Evolutionary conservation across 2,888 invertebrate species (phyloP).

Genomic region (Allophyes oxyacanthae): DNA sequence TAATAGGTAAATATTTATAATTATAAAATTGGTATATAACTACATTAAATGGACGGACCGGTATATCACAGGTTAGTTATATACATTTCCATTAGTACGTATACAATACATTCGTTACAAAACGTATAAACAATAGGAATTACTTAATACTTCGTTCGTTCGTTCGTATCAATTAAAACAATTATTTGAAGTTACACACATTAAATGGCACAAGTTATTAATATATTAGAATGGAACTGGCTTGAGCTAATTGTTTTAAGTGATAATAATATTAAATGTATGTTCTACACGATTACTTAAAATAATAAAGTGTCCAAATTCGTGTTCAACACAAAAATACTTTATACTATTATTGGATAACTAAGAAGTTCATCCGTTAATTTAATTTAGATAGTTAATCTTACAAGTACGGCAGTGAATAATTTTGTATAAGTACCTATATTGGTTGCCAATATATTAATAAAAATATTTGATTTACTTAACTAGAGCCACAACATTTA

Average conservation of each 20-base stretch:
- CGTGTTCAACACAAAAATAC: background rate
- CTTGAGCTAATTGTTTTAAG: constrained; percentile 8
- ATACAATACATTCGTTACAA: constrained; percentile 50
- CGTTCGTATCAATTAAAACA: constrained; percentile 21
- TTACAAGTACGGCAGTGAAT: constrained; percentile 52
- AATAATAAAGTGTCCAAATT: background rate
- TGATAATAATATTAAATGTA: background rate
- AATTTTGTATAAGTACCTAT: constrained; percentile 21
- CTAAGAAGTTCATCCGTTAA: constrained; percentile 1
- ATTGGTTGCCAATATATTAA: constrained; percentile 5
- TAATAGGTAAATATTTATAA: constrained; percentile 61
- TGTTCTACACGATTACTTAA: no score
- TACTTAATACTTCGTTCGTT: constrained; percentile 35
- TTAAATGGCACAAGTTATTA: constrained; percentile 62
- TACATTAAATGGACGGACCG: constrained; percentile 80
- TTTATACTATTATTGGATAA: background rate
- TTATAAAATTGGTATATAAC: constrained; percentile 59
- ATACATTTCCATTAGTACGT: constrained; percentile 70
- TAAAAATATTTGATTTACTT: constrained; percentile 3
- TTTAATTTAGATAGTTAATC: no score
- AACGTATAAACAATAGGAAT: constrained; percentile 32
- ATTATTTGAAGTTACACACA: constrained; percentile 42
- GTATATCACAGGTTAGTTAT: constrained; percentile 88
- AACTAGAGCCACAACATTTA: background rate
- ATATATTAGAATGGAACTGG: constrained; percentile 26